phyloP scores from a whole-genome alignment of 2,888 invertebrate species.

The Drosophila sordidapex region DNA sequence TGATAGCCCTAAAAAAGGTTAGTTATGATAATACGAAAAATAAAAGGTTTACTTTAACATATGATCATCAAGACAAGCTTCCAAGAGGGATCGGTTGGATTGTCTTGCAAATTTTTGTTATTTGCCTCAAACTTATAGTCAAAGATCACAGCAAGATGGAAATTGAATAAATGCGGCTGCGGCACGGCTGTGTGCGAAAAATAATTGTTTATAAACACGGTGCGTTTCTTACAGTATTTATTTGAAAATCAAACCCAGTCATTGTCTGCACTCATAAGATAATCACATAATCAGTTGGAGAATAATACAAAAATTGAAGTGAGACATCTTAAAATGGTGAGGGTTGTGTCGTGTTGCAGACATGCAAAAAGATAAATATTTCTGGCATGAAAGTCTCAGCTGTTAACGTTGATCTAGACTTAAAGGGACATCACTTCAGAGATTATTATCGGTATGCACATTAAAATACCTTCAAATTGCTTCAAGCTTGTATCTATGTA shows the following conservation, averaged over 20 bases:
- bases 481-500: neutral
- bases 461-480: neutral
- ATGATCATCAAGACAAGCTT: neutral
- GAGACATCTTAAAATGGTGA: neutral
- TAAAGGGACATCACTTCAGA: neutral
- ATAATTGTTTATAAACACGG: neutral
- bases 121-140: neutral
- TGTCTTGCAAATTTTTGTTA: neutral
- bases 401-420: neutral
- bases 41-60: neutral
- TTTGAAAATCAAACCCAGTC: neutral
- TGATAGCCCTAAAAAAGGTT: constrained; percentile 43
- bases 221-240: neutral
- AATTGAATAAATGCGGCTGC: neutral
- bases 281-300: neutral
- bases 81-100: neutral
- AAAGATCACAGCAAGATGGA: neutral
- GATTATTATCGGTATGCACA: neutral
- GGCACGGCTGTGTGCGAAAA: neutral
- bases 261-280: neutral
- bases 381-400: neutral
- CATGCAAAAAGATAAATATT: neutral
- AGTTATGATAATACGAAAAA: constrained; percentile 4
- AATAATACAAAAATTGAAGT: neutral
- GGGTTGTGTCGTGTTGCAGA: neutral